Conservation (phyloP, 2,113 vertebrate genomes). For the Bostrychus sinensis region DNA sequence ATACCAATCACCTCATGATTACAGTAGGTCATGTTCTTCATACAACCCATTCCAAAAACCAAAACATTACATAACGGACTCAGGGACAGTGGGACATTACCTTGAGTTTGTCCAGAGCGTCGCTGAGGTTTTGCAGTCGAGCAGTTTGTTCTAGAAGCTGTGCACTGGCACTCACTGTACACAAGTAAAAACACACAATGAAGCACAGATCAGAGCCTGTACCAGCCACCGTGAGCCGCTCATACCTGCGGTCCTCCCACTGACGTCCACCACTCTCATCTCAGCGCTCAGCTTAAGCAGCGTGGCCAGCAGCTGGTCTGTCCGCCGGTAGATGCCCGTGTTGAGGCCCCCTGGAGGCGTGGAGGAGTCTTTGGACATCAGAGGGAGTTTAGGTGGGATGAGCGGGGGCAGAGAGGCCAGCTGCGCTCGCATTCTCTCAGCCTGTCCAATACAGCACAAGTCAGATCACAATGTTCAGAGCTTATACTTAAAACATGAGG, state of each 20-base stretch:
- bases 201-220: neutral
- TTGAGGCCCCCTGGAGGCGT: constrained; percentile 72
- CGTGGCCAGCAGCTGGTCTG: constrained; percentile 85
- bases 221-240: neutral
- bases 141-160: constrained; percentile 88
- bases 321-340: constrained; percentile 85
- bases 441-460: constrained; percentile 75
- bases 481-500: too few species aligned
- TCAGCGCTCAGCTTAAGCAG: constrained; percentile 87
- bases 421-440: constrained; percentile 85
- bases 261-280: constrained; percentile 86
- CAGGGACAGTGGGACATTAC: constrained; percentile 60
- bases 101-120: constrained; percentile 86
- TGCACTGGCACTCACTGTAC: constrained; percentile 77
- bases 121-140: constrained; percentile 83
- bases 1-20: too few species aligned
- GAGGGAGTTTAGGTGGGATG: constrained; percentile 80
- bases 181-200: too few species aligned
- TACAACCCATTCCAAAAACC: too few species aligned
- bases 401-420: constrained; percentile 84
- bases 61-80: too few species aligned
- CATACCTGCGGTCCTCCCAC: constrained; percentile 83
- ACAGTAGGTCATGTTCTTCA: too few species aligned
- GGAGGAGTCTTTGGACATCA: constrained; percentile 63
- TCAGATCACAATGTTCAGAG: too few species aligned